Evolutionary conservation across 1,140 invertebrate genomes (phyloP).

Genomic region (Neelides sp.): DNA sequence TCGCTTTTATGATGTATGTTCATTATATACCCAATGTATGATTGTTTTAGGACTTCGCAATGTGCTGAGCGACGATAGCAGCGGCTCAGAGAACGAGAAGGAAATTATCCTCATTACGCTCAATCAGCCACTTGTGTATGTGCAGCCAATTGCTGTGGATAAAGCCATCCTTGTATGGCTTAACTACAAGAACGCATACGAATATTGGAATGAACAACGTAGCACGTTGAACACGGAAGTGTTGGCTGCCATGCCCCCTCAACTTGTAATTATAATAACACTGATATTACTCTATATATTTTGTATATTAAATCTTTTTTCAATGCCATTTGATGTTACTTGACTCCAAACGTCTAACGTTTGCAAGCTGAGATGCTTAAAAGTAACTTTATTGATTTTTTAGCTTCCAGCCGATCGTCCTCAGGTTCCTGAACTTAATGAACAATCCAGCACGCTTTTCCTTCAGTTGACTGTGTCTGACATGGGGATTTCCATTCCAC

Average conservation of each 20-base stretch:
- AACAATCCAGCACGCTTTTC: constrained; percentile 72
- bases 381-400: constrained; percentile 8
- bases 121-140: constrained; percentile 79
- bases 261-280: too few species aligned
- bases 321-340: too few species aligned
- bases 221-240: constrained; percentile 76
- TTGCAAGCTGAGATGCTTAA: too few species aligned
- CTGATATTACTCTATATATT: too few species aligned
- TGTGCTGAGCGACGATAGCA: constrained; percentile 81
- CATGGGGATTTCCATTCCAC: constrained; percentile 88
- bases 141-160: constrained; percentile 90
- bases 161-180: constrained; percentile 94
- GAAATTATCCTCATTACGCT: constrained; percentile 86
- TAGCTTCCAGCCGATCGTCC: constrained; percentile 15
- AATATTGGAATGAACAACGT: constrained; percentile 95
- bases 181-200: constrained; percentile 97
- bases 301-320: too few species aligned
- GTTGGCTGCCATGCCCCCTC: constrained; percentile 53
- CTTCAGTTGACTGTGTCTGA: constrained; percentile 89
- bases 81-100: constrained; percentile 53
- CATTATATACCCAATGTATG: not conserved
- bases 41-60: constrained; percentile 48
- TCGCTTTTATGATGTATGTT: too few species aligned
- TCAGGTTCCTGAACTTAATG: constrained; percentile 12
- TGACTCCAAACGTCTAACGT: too few species aligned